These are phyloP conservation scores for Rallus crepitans DNA, from an alignment of 2,797 vertebrate species.

Conservation along the genomic window DNA sequence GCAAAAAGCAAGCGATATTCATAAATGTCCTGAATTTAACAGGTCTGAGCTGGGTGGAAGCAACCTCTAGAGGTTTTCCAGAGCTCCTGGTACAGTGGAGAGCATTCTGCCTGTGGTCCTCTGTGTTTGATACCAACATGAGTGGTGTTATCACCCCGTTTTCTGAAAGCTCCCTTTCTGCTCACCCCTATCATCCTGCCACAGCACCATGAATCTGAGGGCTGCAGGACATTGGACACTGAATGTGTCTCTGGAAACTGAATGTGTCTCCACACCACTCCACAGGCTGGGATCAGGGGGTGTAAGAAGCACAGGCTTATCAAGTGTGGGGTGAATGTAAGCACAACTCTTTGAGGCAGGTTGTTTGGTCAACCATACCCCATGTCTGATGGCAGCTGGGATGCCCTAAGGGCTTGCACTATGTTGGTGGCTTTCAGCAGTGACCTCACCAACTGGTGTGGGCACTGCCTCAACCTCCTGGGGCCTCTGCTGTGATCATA, in stretches of 20 bases:
- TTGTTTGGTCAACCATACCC: background rate
- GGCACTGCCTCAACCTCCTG: background rate
- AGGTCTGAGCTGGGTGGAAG: background rate
- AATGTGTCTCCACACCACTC: background rate
- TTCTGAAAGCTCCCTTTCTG: background rate
- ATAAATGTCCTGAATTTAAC: background rate
- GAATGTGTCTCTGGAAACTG: rapidly evolving
- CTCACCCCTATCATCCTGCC: background rate
- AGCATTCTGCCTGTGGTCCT: background rate
- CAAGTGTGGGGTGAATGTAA: background rate
- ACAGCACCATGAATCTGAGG: background rate
- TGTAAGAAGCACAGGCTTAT: background rate
- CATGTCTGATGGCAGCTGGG: background rate
- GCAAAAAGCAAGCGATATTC: background rate
- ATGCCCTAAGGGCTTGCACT: background rate
- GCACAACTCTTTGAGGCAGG: background rate
- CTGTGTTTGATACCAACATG: background rate
- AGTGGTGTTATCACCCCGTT: background rate
- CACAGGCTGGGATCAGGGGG: background rate
- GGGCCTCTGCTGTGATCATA: background rate
- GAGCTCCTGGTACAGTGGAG: background rate
- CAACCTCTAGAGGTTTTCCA: background rate
- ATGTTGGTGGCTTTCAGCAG: background rate
- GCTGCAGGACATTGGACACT: background rate
- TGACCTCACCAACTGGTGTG: rapidly evolving